Evolutionary conservation across 2,113 vertebrate species (phyloP).

Genomic region (Fulica atra): DNA sequence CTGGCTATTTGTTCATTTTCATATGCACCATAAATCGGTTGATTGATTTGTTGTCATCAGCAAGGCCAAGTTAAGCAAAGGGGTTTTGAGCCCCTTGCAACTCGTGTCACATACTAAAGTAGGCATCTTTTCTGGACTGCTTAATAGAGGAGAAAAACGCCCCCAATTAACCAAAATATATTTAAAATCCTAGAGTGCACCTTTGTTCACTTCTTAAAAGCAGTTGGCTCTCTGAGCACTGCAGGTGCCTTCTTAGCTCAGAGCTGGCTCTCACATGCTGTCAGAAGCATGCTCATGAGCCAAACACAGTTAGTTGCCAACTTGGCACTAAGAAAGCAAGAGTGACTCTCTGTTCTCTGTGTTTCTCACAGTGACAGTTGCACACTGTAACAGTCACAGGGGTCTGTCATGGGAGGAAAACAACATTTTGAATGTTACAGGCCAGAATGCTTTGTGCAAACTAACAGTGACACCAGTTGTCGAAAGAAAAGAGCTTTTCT

Average conservation of each 20-base stretch:
- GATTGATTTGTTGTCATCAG: neutral
- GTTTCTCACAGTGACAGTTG: neutral
- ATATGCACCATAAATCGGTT: neutral
- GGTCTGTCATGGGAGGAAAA: slow-evolving; percentile 5
- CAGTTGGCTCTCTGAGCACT: neutral
- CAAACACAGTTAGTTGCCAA: slow-evolving; percentile 10
- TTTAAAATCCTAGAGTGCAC: neutral
- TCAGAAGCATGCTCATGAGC: neutral
- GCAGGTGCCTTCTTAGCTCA: neutral
- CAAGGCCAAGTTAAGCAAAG: neutral
- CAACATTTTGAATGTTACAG: neutral
- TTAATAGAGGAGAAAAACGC: neutral
- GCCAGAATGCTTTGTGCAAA: slow-evolving; percentile 1
- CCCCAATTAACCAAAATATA: neutral
- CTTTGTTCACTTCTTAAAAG: slow-evolving; percentile 10
- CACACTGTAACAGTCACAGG: neutral
- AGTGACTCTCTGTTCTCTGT: neutral
- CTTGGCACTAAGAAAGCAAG: neutral
- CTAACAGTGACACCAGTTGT: neutral
- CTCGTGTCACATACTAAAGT: neutral
- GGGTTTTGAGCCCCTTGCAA: neutral
- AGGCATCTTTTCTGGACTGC: neutral
- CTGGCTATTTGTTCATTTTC: neutral
- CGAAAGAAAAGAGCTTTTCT: neutral
- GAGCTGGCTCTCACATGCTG: neutral